Base-by-base conservation (phyloP, 1,140 invertebrate genomes). In the Lepidotrigona ventralis region DNA sequence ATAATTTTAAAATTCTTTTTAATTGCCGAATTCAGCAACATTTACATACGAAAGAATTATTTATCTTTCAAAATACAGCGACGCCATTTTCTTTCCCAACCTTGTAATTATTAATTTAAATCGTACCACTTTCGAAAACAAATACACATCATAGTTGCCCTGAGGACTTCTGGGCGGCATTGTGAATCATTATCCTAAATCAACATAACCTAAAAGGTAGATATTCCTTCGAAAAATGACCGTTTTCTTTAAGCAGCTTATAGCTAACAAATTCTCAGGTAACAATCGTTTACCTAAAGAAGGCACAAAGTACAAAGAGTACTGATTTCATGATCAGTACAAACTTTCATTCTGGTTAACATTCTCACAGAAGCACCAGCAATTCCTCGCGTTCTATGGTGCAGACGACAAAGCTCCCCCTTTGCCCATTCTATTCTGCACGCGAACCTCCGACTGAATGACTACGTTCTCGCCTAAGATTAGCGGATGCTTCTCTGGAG, bases 311-410 rank as follows among this genome's bases (percentile, higher is more conserved):
- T 46, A 46, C 17, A 33, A 74, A n/a, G n/a, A n/a, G n/a, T n/a
- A n/a, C n/a, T n/a, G n/a, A n/a, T n/a, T n/a, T n/a, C n/a, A n/a
- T n/a, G n/a, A n/a, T n/a, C n/a, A n/a, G n/a, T n/a, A n/a, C n/a
- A n/a, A n/a, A n/a, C n/a, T n/a, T 78, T 91, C 86, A 89, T 90
- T 89, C 85, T 78, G 81, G 76, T 87, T 60, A 68, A 83, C 81
- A 87, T 88, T 81, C 74, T 81, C 74, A 82, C n/a, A 60, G 66
- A 85, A 51, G 29, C 69, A 51, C 56, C 56, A 64, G 81, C 71
- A 75, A 90, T 90, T 90, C 90, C 85, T 89, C 63, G 76, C 87
- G 81, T 90, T 88, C 87, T 85, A 75, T 69, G 64, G 63, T 60
- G 66, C 82, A 80, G 81, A 71, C 80, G 79, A 88, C 84, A 46